Evolutionary conservation across 2,797 vertebrate genomes (phyloP).

Genomic region (Spinus pinus): DNA sequence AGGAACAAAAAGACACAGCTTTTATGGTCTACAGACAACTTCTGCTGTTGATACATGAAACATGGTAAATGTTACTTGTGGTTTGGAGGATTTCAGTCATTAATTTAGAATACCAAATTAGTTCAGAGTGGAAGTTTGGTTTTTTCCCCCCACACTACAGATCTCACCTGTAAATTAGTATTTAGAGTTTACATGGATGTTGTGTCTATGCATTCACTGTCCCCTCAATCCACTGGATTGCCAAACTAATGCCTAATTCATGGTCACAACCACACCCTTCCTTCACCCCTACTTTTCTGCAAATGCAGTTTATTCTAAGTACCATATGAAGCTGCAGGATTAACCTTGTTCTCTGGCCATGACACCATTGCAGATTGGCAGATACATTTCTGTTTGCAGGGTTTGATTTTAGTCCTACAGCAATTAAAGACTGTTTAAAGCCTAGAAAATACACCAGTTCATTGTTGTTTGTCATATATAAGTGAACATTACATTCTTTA

Average conservation of each 20-base stretch:
- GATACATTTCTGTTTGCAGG: background rate
- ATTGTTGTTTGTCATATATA: background rate
- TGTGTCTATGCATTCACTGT: background rate
- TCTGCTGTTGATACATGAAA: background rate
- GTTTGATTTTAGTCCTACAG: background rate
- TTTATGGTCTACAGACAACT: background rate
- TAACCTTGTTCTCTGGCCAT: background rate
- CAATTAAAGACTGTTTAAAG: background rate
- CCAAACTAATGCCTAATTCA: background rate
- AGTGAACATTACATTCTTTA: background rate
- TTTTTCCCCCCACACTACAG: accelerated
- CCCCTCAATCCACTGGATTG: background rate
- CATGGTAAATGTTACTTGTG: background rate
- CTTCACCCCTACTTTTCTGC: accelerated
- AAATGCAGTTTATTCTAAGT: background rate
- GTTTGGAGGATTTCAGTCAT: background rate
- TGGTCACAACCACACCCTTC: accelerated
- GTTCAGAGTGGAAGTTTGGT: background rate
- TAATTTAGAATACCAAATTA: background rate
- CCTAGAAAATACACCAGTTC: background rate
- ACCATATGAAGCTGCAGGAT: background rate
- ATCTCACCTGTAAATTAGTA: background rate
- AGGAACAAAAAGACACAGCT: background rate
- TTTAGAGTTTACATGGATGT: background rate
- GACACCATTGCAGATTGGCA: background rate